phyloP scores from a whole-genome alignment of 2,888 invertebrate genomes.

The Drosophila kanekoi region DNA sequence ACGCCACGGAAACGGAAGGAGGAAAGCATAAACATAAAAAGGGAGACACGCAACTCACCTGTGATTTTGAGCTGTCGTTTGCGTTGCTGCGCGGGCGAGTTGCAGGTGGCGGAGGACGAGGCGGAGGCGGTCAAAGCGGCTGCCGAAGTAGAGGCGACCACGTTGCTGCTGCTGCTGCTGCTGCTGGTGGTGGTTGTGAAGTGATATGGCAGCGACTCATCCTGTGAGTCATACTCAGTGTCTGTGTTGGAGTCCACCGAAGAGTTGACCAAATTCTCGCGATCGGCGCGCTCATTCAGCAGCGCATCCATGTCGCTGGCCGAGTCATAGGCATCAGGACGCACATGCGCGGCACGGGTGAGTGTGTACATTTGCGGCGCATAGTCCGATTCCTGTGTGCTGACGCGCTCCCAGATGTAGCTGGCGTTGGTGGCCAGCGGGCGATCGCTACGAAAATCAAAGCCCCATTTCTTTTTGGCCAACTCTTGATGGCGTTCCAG shows the following conservation, averaged over 20 bases:
- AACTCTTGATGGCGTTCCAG: conserved; percentile 85
- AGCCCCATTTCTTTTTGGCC: conserved; percentile 87
- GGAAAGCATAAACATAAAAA: not conserved
- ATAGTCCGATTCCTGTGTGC: conserved; percentile 78
- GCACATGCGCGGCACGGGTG: conserved; percentile 84
- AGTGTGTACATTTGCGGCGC: conserved; percentile 85
- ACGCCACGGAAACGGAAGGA: not conserved
- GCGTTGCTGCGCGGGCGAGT: conserved; percentile 52
- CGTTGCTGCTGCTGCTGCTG: conserved; percentile 18
- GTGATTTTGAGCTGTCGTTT: conserved; percentile 85
- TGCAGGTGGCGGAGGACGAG: conserved; percentile 26
- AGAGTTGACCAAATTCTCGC: conserved; percentile 76
- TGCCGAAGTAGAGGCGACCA: conserved; percentile 54
- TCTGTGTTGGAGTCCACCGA: conserved; percentile 79
- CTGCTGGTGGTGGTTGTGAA: conserved; percentile 45
- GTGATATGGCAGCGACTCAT: conserved; percentile 68
- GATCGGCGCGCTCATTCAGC: conserved; percentile 83
- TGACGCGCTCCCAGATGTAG: conserved; percentile 84
- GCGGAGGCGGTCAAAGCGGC: conserved; percentile 26
- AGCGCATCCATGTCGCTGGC: conserved; percentile 72
- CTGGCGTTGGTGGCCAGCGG: conserved; percentile 78
- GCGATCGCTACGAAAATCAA: conserved; percentile 83
- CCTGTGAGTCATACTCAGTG: conserved; percentile 82
- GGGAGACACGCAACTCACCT: conserved; percentile 76
- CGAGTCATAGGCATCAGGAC: conserved; percentile 50